These are phyloP conservation scores for Lycopodina hypogea DNA, from an alignment of 37 sponge, comb jelly and placozoan genomes.

Conservation along the genomic window DNA sequence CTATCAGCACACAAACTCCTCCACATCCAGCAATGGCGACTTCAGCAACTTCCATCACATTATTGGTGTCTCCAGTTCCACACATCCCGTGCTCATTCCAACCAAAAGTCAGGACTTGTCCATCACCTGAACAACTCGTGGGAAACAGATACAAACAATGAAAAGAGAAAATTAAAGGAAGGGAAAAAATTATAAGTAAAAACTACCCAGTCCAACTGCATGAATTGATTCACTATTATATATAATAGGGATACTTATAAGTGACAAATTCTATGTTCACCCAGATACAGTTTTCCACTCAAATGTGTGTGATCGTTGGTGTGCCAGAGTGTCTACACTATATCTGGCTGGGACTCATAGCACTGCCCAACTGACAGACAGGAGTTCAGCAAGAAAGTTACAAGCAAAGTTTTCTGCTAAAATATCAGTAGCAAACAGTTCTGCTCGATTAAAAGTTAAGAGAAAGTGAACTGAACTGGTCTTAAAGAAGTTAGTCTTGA, in stretches of 20 bases:
- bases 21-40: neutral
- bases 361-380: too few relatives aligned
- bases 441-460: too few relatives aligned
- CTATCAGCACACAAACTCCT: constrained; percentile 23
- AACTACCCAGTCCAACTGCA: neutral
- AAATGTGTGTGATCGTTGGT: too few relatives aligned
- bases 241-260: neutral
- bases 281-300: too few relatives aligned
- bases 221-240: neutral
- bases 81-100: constrained; percentile 89
- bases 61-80: constrained; percentile 58
- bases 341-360: too few relatives aligned
- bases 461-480: too few relatives aligned
- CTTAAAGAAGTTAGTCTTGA: too few relatives aligned
- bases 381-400: too few relatives aligned
- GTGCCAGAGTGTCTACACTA: too few relatives aligned
- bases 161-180: neutral
- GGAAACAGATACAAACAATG: neutral
- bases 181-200: neutral
- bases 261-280: neutral
- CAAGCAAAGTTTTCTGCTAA: too few relatives aligned
- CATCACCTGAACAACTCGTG: constrained; percentile 7
- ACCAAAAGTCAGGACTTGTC: constrained; percentile 50
- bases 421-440: too few relatives aligned
- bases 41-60: neutral